Conservation (phyloP, 2,888 invertebrate genomes). For the Tyria jacobaeae region DNA sequence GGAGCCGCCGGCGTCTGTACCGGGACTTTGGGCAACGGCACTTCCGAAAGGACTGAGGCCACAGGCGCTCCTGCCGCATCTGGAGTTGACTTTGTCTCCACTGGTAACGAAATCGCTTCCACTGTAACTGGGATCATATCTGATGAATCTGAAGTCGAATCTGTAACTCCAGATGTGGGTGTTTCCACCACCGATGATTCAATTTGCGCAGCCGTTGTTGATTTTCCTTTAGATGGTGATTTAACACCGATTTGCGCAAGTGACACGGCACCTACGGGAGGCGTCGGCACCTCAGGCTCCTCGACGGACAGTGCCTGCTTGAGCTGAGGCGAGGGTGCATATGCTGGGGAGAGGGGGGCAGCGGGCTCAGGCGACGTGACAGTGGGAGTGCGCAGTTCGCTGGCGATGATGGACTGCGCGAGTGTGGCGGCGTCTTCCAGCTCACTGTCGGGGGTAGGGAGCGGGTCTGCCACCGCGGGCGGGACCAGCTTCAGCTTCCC, state of each 20-base stretch:
- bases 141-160: slow-evolving; percentile 30
- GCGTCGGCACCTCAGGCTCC: slow-evolving; percentile 78
- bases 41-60: slow-evolving; percentile 24
- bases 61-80: slow-evolving; percentile 23
- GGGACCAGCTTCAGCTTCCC: slow-evolving; percentile 78
- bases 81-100: slow-evolving; percentile 40
- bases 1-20: slow-evolving; percentile 13
- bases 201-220: slow-evolving; percentile 74
- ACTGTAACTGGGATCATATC: slow-evolving; percentile 20
- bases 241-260: slow-evolving; percentile 83
- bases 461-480: slow-evolving; percentile 71
- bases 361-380: slow-evolving; percentile 67
- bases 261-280: slow-evolving; percentile 83
- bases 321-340: slow-evolving; percentile 42
- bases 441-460: slow-evolving; percentile 84
- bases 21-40: not conserved
- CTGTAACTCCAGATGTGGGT: slow-evolving; percentile 24
- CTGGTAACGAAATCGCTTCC: slow-evolving; percentile 55
- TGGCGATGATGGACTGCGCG: slow-evolving; percentile 81
- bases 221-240: slow-evolving; percentile 63
- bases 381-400: slow-evolving; percentile 74
- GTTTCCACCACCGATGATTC: slow-evolving; percentile 72
- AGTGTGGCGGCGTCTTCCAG: slow-evolving; percentile 81
- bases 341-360: slow-evolving; percentile 51
- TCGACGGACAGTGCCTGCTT: slow-evolving; percentile 65